Conservation (phyloP, 1,140 invertebrate genomes). For the Ceratitis capitata region DNA sequence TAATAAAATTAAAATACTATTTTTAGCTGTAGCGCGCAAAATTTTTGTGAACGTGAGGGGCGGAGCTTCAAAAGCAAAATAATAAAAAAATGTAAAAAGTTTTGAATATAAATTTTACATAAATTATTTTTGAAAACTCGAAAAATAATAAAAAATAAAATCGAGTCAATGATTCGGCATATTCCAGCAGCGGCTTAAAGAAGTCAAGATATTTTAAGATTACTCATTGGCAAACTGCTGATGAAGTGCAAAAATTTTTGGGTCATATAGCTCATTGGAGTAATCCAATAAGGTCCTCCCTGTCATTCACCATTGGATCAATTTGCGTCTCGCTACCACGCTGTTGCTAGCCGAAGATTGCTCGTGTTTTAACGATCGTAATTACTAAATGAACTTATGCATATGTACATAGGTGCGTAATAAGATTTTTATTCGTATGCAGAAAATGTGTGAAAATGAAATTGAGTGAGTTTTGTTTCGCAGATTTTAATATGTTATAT, state of each 20-base stretch:
- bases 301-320: background rate
- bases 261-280: background rate
- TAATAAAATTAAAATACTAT: background rate
- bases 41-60: background rate
- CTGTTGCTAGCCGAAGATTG: too few species aligned
- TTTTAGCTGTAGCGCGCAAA: background rate
- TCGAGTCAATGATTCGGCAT: background rate
- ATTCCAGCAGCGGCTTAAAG: background rate
- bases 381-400: too few species aligned
- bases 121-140: background rate
- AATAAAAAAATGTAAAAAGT: too few species aligned
- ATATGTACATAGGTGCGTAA: too few species aligned
- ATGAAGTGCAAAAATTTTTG: background rate
- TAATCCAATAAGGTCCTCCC: background rate
- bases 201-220: background rate
- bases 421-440: too few species aligned
- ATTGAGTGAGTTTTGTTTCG: too few species aligned
- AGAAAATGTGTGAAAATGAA: too few species aligned
- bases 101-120: background rate
- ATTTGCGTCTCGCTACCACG: background rate
- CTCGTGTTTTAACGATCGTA: too few species aligned
- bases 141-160: background rate
- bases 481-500: too few species aligned
- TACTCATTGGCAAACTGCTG: background rate
- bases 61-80: too few species aligned